Evolutionary conservation across 2,113 vertebrate species (phyloP).

Genomic region (Crotalus horridus): DNA sequence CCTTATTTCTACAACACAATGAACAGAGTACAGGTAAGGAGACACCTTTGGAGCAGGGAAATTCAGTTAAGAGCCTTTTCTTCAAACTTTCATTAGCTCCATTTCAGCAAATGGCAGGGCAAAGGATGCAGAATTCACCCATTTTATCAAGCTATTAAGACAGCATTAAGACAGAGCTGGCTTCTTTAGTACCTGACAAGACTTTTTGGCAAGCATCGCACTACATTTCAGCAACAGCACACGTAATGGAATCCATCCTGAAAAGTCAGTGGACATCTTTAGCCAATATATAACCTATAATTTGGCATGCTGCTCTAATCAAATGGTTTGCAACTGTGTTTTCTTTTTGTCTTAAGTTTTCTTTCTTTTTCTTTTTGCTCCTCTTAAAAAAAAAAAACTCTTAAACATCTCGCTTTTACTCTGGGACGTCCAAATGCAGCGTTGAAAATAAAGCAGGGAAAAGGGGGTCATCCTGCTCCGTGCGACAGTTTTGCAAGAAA

Average conservation of each 20-base stretch:
- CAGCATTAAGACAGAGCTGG: conserved; percentile 24
- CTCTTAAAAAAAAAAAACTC: background rate
- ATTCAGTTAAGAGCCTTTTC: background rate
- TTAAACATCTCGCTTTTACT: background rate
- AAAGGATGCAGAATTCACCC: conserved; percentile 11
- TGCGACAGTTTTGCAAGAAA: conserved; percentile 6
- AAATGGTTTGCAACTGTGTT: conserved; percentile 17
- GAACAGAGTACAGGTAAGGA: background rate
- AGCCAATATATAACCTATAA: background rate
- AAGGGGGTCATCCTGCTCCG: background rate
- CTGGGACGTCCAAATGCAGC: conserved; percentile 24
- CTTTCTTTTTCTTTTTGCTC: background rate
- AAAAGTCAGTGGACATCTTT: background rate
- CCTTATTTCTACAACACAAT: background rate
- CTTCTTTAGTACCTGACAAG: background rate
- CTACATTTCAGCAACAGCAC: conserved; percentile 1
- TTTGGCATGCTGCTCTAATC: conserved; percentile 16
- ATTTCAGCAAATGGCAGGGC: background rate
- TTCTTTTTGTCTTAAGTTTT: background rate
- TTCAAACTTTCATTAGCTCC: conserved; percentile 34
- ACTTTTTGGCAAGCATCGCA: background rate
- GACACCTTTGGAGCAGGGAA: background rate
- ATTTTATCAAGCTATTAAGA: conserved; percentile 11
- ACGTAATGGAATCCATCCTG: background rate
- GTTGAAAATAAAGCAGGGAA: conserved; percentile 11